Evolutionary conservation across 2,797 vertebrate genomes (phyloP).

Genomic region (Champsocephalus esox): DNA sequence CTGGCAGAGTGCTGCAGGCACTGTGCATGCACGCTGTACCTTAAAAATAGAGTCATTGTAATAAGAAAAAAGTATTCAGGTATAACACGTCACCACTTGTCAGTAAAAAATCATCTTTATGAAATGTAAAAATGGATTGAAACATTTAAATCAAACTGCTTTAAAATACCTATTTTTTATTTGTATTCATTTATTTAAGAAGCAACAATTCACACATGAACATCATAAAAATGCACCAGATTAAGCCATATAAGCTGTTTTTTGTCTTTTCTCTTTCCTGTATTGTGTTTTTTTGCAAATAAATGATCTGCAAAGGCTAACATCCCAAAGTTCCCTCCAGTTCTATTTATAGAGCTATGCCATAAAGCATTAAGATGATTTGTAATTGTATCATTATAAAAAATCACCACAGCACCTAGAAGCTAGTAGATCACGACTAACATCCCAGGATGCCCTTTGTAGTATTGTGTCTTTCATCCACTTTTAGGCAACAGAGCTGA

Average conservation of each 20-base stretch:
- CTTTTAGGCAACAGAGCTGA: constrained; percentile 26
- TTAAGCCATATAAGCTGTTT: no score
- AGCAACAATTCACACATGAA: no score
- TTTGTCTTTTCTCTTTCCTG: no score
- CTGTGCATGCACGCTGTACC: not conserved
- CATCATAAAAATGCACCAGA: no score
- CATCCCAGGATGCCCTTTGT: not conserved
- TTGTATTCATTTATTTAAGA: no score
- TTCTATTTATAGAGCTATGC: no score
- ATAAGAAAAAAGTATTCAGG: not conserved
- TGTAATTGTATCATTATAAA: constrained; percentile 16
- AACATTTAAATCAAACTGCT: not conserved
- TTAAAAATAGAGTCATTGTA: not conserved
- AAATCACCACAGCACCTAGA: constrained; percentile 46
- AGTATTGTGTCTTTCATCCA: not conserved
- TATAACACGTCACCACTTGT: not conserved
- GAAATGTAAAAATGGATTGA: not conserved
- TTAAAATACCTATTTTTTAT: no score
- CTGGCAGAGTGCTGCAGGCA: constrained; percentile 7
- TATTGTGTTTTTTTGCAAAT: no score
- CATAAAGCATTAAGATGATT: not conserved
- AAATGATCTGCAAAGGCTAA: no score
- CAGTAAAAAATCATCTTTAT: not conserved
- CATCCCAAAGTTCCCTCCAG: no score
- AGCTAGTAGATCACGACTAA: constrained; percentile 13